A percentile compares a stretch with the other conserved stretches of the same genome.
Evolutionary conservation across 2,797 vertebrate species (phyloP).

Genomic region (Onychomys leucogaster): DNA sequence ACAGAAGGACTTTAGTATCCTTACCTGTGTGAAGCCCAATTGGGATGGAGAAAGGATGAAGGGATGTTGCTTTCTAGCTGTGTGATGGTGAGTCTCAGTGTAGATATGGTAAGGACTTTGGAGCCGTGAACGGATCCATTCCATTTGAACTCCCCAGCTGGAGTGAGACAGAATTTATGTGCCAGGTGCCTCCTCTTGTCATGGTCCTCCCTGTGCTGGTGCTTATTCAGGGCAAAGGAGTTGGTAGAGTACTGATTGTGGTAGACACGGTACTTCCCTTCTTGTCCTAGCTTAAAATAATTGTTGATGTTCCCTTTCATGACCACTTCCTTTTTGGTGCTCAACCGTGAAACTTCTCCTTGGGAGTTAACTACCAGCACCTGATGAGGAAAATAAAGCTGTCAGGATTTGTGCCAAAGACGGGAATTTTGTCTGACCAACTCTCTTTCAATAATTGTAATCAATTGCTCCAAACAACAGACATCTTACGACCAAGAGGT

Average conservation of each 20-base stretch:
- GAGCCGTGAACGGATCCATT: conserved; percentile 97
- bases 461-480: conserved; percentile 25
- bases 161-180: conserved; percentile 98
- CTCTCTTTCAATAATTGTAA: not conserved
- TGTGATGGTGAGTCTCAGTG: conserved; percentile 96
- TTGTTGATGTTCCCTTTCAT: conserved; percentile 94
- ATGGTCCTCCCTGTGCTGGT: conserved; percentile 98
- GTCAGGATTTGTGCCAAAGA: conserved; percentile 42
- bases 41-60: conserved; percentile 97
- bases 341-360: conserved; percentile 95
- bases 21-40: conserved; percentile 99
- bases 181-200: conserved; percentile 99
- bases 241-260: conserved; percentile 99
- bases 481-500: conserved; percentile 16
- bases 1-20: not conserved
- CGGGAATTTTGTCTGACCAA: not conserved
- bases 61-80: conserved; percentile 98
- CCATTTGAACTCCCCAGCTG: conserved; percentile 98
- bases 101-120: conserved; percentile 95
- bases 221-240: conserved; percentile 97
- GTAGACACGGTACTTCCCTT: conserved; percentile 97
- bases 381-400: conserved; percentile 84
- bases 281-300: conserved; percentile 97
- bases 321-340: conserved; percentile 93
- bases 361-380: conserved; percentile 95